Base-by-base conservation (phyloP, 1,140 invertebrate genomes). In the Lucilia sericata region DNA sequence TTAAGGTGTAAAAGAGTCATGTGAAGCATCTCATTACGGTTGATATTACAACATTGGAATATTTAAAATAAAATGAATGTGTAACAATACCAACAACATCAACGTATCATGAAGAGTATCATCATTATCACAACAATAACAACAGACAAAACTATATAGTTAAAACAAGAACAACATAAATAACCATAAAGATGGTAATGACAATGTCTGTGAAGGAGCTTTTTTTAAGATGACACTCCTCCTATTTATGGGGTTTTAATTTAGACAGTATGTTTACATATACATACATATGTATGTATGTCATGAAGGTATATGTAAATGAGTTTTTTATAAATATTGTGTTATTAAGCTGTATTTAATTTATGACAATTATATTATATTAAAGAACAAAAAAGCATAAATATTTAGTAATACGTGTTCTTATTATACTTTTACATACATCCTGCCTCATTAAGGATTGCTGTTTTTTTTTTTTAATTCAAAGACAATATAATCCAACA, bases 281-380 rank as follows among this genome's bases (percentile, higher is more conserved):
- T 17, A 42, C 42, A 2, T 60, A 0, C 3, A 17, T n/a, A 12
- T 60, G 55, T 42, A 14, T 60, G 4, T n/a, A 60, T 60, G n/a
- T 30, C 25, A 2, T 30, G n/a, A n/a, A n/a, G 14, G 5, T 30
- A 30, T 30, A 30, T 30, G 13, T 60, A 17, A 4, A 60, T n/a
- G 55, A 60, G 55, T 60, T 60, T 60, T 60, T 60, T 17, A n/a
- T n/a, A 60, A 60, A n/a, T 60, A 60, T 60, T 60, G 5, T 70
- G 17, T 21, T 70, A 70, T 70, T 70, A 70, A 21, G 21, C 5
- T 21, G 65, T 70, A 7, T 70, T 70, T 70, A 70, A 70, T 21
- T 70, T 70, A 70, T 70, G 65, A 70, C 65, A 70, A 70, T 70
- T 70, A 25, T 25, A 70, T 70, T 70, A 70, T 9, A 25, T 70